Conservation (phyloP, 2,888 invertebrate species). For the Axea sp. region DNA sequence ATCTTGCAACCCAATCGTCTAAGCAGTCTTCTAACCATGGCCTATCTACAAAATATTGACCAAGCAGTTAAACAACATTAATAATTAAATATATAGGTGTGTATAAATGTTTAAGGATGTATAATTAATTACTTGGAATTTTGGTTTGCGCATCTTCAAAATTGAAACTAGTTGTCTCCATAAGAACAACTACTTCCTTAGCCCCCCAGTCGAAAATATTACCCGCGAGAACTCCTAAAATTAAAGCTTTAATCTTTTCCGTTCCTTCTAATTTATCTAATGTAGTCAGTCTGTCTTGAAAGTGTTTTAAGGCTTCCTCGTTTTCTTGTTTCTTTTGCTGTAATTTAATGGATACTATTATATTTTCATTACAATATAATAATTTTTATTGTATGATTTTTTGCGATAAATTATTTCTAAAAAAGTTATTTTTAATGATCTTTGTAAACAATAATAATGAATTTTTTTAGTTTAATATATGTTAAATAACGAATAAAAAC, state of each 20-base stretch:
- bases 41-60: too few species aligned
- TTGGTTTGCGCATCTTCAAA: conserved; percentile 90
- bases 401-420: too few species aligned
- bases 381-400: not conserved
- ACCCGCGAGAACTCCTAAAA: conserved; percentile 85
- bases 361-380: not conserved
- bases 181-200: conserved; percentile 90
- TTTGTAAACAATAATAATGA: too few species aligned
- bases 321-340: conserved; percentile 94
- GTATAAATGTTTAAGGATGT: too few species aligned
- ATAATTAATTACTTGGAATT: conserved; percentile 84
- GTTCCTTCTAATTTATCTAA: conserved; percentile 84
- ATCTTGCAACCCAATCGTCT: conserved; percentile 89
- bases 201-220: conserved; percentile 99
- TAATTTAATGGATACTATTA: conserved; percentile 12
- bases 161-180: conserved; percentile 89
- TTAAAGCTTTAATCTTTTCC: conserved; percentile 79
- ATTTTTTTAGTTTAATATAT: too few species aligned
- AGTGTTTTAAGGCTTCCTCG: conserved; percentile 86
- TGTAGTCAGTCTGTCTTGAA: conserved; percentile 84
- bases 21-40: conserved; percentile 96
- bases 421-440: too few species aligned
- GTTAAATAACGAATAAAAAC: too few species aligned
- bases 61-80: conserved; percentile 24
- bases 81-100: not conserved